These are phyloP conservation scores for Eublepharis macularius DNA, from an alignment of 2,113 vertebrate genomes.

Conservation along the genomic window DNA sequence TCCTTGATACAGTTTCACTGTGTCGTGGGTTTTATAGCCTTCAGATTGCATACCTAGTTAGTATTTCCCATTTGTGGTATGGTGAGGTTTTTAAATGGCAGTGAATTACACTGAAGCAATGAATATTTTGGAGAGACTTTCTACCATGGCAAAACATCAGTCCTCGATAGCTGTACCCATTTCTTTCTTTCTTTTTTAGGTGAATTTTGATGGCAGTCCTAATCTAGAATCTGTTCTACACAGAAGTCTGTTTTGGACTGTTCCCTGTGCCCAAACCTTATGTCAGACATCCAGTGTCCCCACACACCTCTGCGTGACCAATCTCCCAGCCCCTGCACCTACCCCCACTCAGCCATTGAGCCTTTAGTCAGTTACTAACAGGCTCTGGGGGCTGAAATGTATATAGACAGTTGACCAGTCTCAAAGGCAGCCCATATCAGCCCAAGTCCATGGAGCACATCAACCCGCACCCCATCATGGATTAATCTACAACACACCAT, in stretches of 20 bases:
- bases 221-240: neutral
- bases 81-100: neutral
- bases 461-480: neutral
- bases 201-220: neutral
- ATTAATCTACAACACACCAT: neutral
- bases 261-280: too few species aligned
- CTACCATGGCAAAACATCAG: neutral
- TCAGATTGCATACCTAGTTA: neutral
- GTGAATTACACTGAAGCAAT: neutral
- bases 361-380: neutral
- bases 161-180: too few species aligned
- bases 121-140: neutral
- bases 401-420: neutral
- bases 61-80: neutral
- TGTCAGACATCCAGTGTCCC: neutral
- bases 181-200: neutral
- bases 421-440: neutral
- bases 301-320: neutral
- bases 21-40: neutral
- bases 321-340: too few species aligned
- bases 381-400: neutral
- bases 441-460: neutral
- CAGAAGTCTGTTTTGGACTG: neutral
- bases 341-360: neutral
- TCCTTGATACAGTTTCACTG: neutral